Evolutionary conservation across 2,113 vertebrate species (phyloP).

Genomic region (Neolamprologus modestus): DNA sequence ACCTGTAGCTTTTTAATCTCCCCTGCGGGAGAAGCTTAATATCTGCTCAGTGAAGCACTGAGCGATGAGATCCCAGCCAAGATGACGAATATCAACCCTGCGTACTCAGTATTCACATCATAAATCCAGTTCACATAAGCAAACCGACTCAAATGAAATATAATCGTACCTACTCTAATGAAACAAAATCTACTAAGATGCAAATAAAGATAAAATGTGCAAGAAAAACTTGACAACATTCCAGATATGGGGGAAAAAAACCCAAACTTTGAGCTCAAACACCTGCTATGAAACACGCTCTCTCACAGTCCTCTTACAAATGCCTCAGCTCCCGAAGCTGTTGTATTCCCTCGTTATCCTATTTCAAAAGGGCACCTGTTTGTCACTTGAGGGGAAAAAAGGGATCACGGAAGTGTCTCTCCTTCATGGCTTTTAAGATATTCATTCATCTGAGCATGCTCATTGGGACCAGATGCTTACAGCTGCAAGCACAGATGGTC

Average conservation of each 20-base stretch:
- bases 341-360: slow-evolving; percentile 28
- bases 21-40: not conserved
- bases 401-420: slow-evolving; percentile 39
- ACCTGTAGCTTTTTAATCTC: not conserved
- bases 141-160: not conserved
- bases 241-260: not conserved
- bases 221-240: not conserved
- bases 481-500: slow-evolving; percentile 50
- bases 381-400: slow-evolving; percentile 33
- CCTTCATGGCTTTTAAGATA: slow-evolving; percentile 44
- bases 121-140: not conserved
- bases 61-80: not conserved
- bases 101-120: not conserved
- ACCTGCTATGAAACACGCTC: not conserved
- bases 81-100: not conserved
- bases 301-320: not conserved
- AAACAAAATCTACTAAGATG: not conserved
- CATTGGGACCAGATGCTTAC: slow-evolving; percentile 62
- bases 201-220: not conserved
- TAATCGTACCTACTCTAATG: not conserved
- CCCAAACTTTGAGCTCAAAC: not conserved
- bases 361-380: slow-evolving; percentile 67
- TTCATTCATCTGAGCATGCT: slow-evolving; percentile 46
- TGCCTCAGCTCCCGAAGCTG: not conserved
- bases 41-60: not conserved